Conservation (phyloP, 2,797 vertebrate species). For the Aphelocoma californica region DNA sequence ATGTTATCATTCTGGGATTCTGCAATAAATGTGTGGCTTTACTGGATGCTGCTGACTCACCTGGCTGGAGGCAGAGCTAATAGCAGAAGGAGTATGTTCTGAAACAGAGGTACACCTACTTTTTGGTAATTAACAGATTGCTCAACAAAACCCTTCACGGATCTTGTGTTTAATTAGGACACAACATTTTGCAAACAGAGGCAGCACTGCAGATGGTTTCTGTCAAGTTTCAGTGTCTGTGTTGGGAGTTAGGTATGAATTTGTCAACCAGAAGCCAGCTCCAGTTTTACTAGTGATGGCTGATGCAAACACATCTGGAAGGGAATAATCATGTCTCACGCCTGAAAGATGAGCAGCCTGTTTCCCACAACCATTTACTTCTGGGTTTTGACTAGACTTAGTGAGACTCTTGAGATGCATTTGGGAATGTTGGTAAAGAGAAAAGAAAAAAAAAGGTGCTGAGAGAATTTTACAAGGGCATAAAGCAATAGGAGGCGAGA, state of each 20-base stretch:
- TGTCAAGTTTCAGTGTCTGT: background rate
- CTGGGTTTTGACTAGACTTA: background rate
- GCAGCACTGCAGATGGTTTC: background rate
- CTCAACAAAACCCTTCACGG: background rate
- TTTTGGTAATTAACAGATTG: background rate
- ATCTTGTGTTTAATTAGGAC: background rate
- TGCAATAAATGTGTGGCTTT: accelerated
- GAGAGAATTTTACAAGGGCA: background rate
- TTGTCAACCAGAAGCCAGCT: background rate
- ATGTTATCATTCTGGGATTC: background rate
- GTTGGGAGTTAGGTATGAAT: background rate
- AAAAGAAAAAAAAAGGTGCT: background rate
- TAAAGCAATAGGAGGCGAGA: background rate
- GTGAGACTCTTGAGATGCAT: background rate
- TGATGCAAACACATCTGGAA: background rate
- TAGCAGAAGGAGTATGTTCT: background rate
- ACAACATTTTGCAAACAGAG: background rate
- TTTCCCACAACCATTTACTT: background rate
- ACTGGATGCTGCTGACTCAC: background rate
- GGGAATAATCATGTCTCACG: background rate
- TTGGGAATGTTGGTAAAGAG: background rate
- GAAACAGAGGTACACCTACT: background rate
- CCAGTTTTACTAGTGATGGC: background rate
- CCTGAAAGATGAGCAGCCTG: background rate
- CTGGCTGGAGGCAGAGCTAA: background rate